Conservation (phyloP, 2,113 vertebrate species). For the Labrus mixtus region DNA sequence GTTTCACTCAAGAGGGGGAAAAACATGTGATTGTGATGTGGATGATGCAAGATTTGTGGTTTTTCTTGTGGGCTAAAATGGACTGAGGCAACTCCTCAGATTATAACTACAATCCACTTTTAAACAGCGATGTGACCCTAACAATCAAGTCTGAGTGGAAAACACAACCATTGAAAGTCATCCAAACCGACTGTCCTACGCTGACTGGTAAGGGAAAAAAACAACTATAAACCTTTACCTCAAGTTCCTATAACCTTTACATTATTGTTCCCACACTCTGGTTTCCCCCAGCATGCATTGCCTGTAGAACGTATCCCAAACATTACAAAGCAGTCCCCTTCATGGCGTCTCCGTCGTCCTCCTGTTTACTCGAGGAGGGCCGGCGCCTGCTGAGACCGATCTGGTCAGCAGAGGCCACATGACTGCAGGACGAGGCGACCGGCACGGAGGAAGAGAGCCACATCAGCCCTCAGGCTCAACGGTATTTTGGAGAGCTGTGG, state of each 20-base stretch:
- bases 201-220: neutral
- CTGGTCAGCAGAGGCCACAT: constrained; percentile 52
- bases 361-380: constrained; percentile 44
- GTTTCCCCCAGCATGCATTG: neutral
- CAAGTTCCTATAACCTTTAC: neutral
- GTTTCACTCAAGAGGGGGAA: neutral
- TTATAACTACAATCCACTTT: neutral
- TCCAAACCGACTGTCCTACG: no score
- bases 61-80: neutral
- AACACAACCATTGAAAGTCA: no score
- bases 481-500: constrained; percentile 48
- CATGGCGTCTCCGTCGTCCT: constrained; percentile 25
- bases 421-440: constrained; percentile 35
- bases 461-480: constrained; percentile 27
- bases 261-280: neutral
- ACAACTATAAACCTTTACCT: neutral
- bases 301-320: constrained; percentile 21
- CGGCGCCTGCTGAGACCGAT: constrained; percentile 62
- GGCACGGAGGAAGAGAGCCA: constrained; percentile 22
- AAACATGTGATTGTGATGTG: neutral
- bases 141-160: no score
- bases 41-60: neutral
- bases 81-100: neutral
- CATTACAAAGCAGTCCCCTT: constrained; percentile 43
- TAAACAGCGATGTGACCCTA: neutral